Base-by-base conservation (phyloP, 2,113 vertebrate species). In the Aldabrachelys gigantea region DNA sequence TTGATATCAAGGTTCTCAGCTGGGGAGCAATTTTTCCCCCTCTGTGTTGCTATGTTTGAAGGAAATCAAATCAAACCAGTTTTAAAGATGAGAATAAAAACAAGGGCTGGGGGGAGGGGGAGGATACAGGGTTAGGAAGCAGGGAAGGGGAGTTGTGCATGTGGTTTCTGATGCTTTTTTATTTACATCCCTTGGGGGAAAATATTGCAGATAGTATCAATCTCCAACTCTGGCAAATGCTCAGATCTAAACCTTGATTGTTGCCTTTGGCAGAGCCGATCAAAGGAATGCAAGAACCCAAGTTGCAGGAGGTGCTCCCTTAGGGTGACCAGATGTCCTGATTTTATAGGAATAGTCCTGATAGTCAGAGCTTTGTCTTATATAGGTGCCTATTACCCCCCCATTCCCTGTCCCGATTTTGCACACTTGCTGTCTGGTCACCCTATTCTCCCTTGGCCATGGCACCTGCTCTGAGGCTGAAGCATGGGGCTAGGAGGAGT, bases 11-110 rank as follows among this genome's bases (percentile, higher is more conserved):
- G 41, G 5, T 96, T 96, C 84, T 97, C 88, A 94, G 87, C 95
- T 92, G 85, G 92, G 95, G 93, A 97, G 54, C 11, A 95, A 91
- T 91, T 91, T 97, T 94, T 80, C 69, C 3, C 14, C 79, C 22
- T 80, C 79, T 80, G 62, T 93, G 56, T 95, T 95, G 94, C 84
- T 96, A 92, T 95, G 90, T 97, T 97, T 95, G 78, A 95, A 95
- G 89, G 80, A 95, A 97, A 93, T 92, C 50, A 88, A 95, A 96
- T 94, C 80, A 95, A 94, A 47, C 41, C 27, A 49, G 91, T 95
- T 52, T 89, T 52, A 89, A 97, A 96, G 93, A 87, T 47, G 93
- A 75, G 95, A 86, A 94, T 93, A 80, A 95, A 94, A 91, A 16
- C 50, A 88, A 44, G 75, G 88, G 25, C 3, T 12, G 57, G 5